phyloP scores from a whole-genome alignment of 2,113 vertebrate genomes.

The Nymphicus hollandicus region DNA sequence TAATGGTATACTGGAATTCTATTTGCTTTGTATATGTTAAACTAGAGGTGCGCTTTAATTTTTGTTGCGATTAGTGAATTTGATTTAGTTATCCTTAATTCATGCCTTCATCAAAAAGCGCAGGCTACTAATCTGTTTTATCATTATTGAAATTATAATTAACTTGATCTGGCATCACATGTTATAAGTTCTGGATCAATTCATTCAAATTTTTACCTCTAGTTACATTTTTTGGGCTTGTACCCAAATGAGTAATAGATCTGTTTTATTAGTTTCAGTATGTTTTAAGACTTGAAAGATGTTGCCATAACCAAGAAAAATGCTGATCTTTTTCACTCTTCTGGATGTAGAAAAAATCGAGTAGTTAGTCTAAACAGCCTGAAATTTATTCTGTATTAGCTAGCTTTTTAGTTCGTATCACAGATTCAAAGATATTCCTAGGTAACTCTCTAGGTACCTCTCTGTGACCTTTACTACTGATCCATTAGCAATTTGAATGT shows the following conservation, averaged over 20 bases:
- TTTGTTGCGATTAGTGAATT: neutral
- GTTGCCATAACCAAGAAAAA: neutral
- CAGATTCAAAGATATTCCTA: neutral
- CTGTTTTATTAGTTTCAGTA: neutral
- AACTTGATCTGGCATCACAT: neutral
- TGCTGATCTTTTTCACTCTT: neutral
- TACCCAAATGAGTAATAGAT: neutral
- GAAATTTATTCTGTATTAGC: neutral
- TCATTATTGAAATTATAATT: neutral
- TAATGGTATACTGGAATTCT: neutral
- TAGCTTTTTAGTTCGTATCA: neutral
- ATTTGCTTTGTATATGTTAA: neutral
- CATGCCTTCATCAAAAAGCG: neutral
- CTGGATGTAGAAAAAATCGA: neutral
- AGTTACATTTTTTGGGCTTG: neutral
- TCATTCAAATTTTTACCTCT: neutral
- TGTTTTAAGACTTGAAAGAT: slow-evolving; percentile 14
- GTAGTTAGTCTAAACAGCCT: neutral
- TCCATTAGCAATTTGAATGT: neutral
- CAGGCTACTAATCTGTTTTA: neutral
- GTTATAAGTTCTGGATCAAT: neutral
- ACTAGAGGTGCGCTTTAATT: neutral
- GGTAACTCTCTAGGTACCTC: neutral
- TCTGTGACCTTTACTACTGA: neutral
- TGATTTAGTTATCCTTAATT: neutral